These are phyloP conservation scores for Smittia sp. DNA, from an alignment of 2,888 invertebrate genomes.

Conservation along the genomic window DNA sequence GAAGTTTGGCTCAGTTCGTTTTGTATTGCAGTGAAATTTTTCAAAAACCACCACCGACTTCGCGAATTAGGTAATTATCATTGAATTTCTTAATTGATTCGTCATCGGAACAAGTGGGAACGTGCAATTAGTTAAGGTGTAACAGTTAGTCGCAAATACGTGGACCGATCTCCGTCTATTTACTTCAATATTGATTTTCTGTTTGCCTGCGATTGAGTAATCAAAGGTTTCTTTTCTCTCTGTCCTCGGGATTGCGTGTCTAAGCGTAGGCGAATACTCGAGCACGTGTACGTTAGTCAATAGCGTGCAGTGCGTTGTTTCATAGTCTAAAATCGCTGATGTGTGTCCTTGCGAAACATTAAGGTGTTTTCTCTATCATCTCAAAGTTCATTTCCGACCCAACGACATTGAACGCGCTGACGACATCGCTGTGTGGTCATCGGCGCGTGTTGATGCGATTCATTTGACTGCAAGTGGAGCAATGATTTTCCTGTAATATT, in stretches of 20 bases:
- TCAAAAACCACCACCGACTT: no score
- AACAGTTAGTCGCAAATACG: not conserved
- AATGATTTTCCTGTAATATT: slow-evolving; percentile 53
- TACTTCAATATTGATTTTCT: slow-evolving; percentile 15
- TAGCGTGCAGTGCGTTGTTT: not conserved
- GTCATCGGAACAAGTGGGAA: no score
- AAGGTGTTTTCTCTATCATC: not conserved
- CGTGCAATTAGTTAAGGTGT: no score
- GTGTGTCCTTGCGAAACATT: not conserved
- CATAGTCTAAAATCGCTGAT: not conserved
- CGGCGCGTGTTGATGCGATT: not conserved
- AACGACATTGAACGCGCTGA: not conserved
- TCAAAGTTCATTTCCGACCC: not conserved
- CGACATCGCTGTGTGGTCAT: not conserved
- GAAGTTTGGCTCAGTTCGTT: no score
- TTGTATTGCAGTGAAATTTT: no score
- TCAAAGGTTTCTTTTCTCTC: not conserved
- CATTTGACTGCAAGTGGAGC: not conserved
- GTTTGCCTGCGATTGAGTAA: not conserved
- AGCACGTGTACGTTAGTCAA: not conserved
- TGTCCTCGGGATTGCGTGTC: not conserved
- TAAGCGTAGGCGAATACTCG: not conserved
- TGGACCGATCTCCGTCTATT: not conserved
- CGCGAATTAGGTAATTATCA: no score
- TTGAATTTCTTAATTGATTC: no score